Percentiles rank a stretch among this genome's conserved stretches.
Conservation (phyloP, 2,113 vertebrate species). For the Plectropomus leopardus region DNA sequence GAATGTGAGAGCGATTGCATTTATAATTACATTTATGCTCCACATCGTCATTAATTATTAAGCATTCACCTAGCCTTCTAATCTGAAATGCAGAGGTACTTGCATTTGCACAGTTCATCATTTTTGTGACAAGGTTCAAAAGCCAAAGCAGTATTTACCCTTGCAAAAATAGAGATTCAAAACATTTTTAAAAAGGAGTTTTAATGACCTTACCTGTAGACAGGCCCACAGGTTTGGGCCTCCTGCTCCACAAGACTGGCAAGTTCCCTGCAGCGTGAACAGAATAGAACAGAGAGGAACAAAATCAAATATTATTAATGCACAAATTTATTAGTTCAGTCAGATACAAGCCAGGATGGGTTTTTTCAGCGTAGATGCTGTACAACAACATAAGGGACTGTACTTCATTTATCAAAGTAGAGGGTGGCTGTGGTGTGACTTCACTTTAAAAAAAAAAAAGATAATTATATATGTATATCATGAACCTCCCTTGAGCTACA, state of each 20-base stretch:
- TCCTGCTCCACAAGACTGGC: constrained; percentile 94
- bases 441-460: no score
- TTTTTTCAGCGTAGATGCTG: not conserved
- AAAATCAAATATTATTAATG: not conserved
- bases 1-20: not conserved
- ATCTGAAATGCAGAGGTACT: not conserved
- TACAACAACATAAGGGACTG: no score
- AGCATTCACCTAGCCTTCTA: constrained; percentile 14
- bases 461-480: no score
- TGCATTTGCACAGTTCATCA: not conserved
- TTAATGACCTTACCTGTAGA: constrained; percentile 90
- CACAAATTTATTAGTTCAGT: not conserved
- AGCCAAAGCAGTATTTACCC: not conserved
- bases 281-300: not conserved
- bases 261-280: constrained; percentile 88
- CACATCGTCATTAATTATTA: constrained; percentile 37
- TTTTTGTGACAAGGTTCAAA: not conserved
- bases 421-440: no score
- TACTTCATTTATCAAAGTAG: no score
- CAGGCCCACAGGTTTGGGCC: constrained; percentile 99
- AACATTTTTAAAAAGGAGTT: not conserved
- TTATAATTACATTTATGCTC: constrained; percentile 16
- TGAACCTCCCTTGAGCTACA: no score
- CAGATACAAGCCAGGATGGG: not conserved
- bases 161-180: not conserved